Percentiles rank a stretch among this genome's conserved stretches.
phyloP scores from a whole-genome alignment of 2,888 invertebrate genomes.

The Drosophila lacicola region DNA sequence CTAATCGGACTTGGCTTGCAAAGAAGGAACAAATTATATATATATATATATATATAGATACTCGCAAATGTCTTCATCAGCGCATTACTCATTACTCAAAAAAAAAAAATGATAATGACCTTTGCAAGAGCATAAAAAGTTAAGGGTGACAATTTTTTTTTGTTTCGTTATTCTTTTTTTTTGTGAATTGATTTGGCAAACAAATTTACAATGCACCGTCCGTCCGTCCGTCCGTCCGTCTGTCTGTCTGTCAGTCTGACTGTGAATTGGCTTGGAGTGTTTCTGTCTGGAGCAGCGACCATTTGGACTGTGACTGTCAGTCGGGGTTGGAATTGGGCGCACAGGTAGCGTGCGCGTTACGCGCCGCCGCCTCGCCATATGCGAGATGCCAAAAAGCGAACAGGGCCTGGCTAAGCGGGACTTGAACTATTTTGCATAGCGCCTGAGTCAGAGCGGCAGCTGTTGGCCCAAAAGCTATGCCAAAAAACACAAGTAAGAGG shows the following conservation, averaged over 20 bases:
- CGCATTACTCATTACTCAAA: neutral
- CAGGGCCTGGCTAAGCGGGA: slow-evolving; percentile 22
- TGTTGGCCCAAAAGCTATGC: slow-evolving; percentile 46
- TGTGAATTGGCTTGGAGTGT: slow-evolving; percentile 1
- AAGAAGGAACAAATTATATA: neutral
- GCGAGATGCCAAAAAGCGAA: slow-evolving; percentile 27
- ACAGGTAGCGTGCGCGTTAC: slow-evolving; percentile 51
- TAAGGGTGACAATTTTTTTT: slow-evolving; percentile 15
- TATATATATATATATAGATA: neutral
- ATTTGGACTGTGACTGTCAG: neutral
- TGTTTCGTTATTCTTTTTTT: slow-evolving; percentile 7
- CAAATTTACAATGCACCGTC: slow-evolving; percentile 40
- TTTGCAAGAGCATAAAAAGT: neutral
- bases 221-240: neutral
- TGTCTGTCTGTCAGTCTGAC: neutral
- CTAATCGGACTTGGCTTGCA: neutral
- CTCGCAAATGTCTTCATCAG: neutral
- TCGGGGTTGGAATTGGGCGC: slow-evolving; percentile 1
- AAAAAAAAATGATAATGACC: neutral
- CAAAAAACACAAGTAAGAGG: neutral
- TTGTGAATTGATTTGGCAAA: slow-evolving; percentile 65
- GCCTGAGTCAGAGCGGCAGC: slow-evolving; percentile 41
- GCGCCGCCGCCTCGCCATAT: slow-evolving; percentile 28
- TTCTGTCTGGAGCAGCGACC: neutral
- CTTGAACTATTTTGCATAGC: slow-evolving; percentile 56